Base-by-base conservation (phyloP, 2,113 vertebrate species). In the Gambusia holbrooki region DNA sequence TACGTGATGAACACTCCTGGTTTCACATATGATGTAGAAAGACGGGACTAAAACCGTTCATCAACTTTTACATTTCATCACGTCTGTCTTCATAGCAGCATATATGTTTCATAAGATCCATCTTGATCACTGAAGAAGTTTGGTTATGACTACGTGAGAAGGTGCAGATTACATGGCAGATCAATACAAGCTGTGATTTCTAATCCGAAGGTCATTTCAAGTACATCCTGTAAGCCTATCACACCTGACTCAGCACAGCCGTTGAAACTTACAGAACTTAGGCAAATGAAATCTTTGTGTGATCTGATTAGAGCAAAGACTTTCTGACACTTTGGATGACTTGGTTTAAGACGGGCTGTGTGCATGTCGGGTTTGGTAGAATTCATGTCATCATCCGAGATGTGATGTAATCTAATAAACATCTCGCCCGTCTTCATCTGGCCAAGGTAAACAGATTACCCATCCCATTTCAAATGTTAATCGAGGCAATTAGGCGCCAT, bases 391-490 rank as follows among this genome's bases (percentile, higher is more conserved):
- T 75, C n/a, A 61, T 71, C 22, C n/a, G 27, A 12, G 68, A 37
- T 22, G 0, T 51, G 65, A 70, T 12, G 29, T 76, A 75, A 85
- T 77, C 70, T 80, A 61, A 77, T 81, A 80, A 87, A 83, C 45
- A 79, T 73, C 58, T 45, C 45, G 64, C 69, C 3, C 12, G 12
- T 73, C 78, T 82, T 78, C 51, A 82, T 87, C 35, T 69, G 0
- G 2, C 1, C 14, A 14, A 66, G 61, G 27, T 87, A 86, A 91
- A 83, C 22, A 76, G 79, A 87, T 90, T 83, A 87, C 32, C 37
- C 42, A 15, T 72, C 4, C 0, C 17, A 82, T 69, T 77, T 22
- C 66, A 68, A 61, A 30, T 27, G 29, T 19, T 74, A 78, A 71
- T 76, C n/a, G 4, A 63, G 75, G 71, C 51, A 58, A 35, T 64